Evolutionary conservation across 2,797 vertebrate genomes (phyloP).

Genomic region (Artibeus lituratus): DNA sequence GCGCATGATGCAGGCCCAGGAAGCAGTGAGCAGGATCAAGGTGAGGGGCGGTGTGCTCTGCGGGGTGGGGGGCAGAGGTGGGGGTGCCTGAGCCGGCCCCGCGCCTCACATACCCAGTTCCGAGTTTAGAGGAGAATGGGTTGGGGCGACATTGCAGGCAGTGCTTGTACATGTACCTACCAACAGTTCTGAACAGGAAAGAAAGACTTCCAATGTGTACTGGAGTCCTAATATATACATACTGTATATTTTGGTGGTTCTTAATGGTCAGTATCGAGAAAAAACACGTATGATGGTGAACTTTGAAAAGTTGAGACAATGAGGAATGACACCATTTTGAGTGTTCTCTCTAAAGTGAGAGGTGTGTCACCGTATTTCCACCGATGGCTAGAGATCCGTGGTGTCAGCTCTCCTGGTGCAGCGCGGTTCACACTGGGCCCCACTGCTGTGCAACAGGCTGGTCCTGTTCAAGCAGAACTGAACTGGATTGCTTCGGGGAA

Average conservation of each 20-base stretch:
- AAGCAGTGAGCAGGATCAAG: conserved; percentile 97
- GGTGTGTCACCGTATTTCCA: background rate
- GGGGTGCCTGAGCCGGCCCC: background rate
- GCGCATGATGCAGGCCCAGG: conserved; percentile 99
- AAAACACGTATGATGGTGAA: background rate
- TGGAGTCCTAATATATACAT: background rate
- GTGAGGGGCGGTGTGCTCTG: conserved; percentile 78
- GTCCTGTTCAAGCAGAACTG: background rate
- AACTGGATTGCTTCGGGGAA: background rate
- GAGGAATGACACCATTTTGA: background rate
- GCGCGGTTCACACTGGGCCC: background rate
- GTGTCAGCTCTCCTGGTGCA: background rate
- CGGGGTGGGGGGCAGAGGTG: rapidly evolving
- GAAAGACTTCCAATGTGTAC: background rate
- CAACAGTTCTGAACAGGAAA: background rate
- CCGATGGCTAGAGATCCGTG: background rate
- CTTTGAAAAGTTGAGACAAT: background rate
- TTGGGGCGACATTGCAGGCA: background rate
- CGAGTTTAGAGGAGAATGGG: background rate
- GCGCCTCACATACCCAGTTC: background rate
- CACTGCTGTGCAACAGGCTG: background rate
- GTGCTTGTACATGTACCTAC: background rate
- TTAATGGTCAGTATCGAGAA: background rate
- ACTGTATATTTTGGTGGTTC: background rate
- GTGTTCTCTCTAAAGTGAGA: background rate